These are phyloP conservation scores for Diplazon laetatorius DNA, from an alignment of 2,888 invertebrate genomes.

Conservation along the genomic window DNA sequence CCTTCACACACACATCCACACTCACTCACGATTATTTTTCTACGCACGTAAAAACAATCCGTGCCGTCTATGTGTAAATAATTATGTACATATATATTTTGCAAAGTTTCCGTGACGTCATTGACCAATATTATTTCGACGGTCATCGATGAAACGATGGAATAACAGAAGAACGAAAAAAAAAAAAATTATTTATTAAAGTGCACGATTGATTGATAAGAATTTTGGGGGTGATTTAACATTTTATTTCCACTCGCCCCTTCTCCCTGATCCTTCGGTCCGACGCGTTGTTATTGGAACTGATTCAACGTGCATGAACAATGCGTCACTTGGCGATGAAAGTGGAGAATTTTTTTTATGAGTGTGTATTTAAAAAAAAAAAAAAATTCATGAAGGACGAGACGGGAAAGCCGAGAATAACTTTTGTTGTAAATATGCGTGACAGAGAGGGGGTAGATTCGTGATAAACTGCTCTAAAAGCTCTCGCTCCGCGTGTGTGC, in stretches of 20 bases:
- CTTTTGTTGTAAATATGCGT: constrained; percentile 30
- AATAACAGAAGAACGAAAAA: constrained; percentile 32
- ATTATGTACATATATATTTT: constrained; percentile 72
- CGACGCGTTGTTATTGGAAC: no score
- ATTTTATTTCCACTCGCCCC: not conserved
- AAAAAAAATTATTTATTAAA: constrained; percentile 46
- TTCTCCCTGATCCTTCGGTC: constrained; percentile 49
- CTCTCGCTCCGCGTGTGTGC: constrained; percentile 36
- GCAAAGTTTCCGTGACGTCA: constrained; percentile 43
- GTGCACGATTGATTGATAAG: constrained; percentile 38
- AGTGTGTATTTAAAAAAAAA: no score
- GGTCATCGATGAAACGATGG: constrained; percentile 21
- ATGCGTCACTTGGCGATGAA: constrained; percentile 17
- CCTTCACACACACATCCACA: constrained; percentile 25
- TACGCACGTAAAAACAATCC: constrained; percentile 62
- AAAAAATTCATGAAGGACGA: no score
- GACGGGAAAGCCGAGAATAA: constrained; percentile 43
- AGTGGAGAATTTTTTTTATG: no score
- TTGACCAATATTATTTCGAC: constrained; percentile 53
- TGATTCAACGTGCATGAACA: no score
- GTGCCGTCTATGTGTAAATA: constrained; percentile 74
- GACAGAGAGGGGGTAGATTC: constrained; percentile 27
- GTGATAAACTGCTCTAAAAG: constrained; percentile 58
- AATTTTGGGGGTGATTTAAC: constrained; percentile 7
- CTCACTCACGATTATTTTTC: constrained; percentile 71